These are phyloP conservation scores for Sus cebifrons DNA, from an alignment of 2,797 vertebrate species.

Conservation along the genomic window DNA sequence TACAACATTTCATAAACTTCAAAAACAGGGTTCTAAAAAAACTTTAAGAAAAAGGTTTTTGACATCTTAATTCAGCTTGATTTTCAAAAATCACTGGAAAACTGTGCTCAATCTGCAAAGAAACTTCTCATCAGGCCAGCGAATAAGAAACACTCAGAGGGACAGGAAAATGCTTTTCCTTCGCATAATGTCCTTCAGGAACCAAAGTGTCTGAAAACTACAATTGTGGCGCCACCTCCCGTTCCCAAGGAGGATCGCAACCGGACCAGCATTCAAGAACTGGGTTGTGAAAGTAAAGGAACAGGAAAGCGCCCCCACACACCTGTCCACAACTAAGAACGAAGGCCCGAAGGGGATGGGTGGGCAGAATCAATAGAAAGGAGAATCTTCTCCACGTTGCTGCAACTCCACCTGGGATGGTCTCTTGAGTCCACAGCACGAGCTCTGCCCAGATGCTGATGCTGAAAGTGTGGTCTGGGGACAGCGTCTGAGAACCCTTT, in stretches of 20 bases:
- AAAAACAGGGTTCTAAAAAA: not conserved
- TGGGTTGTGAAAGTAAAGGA: not conserved
- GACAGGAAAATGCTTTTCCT: not conserved
- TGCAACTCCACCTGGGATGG: not conserved
- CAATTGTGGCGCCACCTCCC: constrained; percentile 48
- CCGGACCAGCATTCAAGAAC: not conserved
- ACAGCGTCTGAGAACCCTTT: not conserved
- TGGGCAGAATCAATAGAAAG: not conserved
- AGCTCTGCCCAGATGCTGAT: not conserved
- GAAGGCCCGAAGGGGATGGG: not conserved
- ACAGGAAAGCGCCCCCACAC: not conserved
- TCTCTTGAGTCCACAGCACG: not conserved
- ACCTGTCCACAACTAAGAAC: not conserved
- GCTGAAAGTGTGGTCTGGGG: not conserved
- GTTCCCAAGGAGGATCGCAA: not conserved
- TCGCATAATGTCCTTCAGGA: not conserved
- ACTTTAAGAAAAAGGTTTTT: constrained; percentile 12
- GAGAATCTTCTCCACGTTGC: not conserved
- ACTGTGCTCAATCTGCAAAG: not conserved
- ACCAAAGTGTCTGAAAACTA: not conserved
- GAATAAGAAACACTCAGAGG: not conserved
- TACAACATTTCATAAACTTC: constrained; percentile 28
- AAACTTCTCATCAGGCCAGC: not conserved
- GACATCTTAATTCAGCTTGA: not conserved
- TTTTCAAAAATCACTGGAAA: constrained; percentile 20